Base-by-base conservation (phyloP, 2,888 invertebrate genomes). In the Helicoverpa assulta region DNA sequence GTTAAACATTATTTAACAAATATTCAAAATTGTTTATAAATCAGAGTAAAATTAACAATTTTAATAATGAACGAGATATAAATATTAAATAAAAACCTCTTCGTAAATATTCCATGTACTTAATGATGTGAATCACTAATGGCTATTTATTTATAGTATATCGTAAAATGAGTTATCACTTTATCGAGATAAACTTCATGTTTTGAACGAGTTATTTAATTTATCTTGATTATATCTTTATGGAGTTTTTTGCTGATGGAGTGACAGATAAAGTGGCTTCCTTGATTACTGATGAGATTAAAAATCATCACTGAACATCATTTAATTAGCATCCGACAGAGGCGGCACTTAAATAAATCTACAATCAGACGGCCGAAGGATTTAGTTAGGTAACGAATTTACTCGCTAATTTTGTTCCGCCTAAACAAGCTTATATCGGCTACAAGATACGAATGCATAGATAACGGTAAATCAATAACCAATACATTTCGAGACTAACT, bases 81-180 rank as follows among this genome's bases (percentile, higher is more conserved):
- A 71, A 53, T 60, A 55, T 60, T 33, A 29, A 70, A 59, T 52
- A 47, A 59, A 77, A 56, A 65, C 58, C 63, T 29, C 59, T 52
- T 76, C 54, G 66, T 62, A 47, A 73, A 75, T 73, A 73, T 75
- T 73, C 51, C 50, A 67, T 53, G 58, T 62, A 55, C 26, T 51
- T 37, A 57, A 37, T 52, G 54, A 77, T 66, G 53, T 67, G 55
- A 56, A 67, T 73, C 59, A 73, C 55, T 76, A 73, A 78, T 73
- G 40, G 59, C 4, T 67, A 60, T 73, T 76, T 55, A 73, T 78
- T 77, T 64, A 71, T 56, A 54, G 21, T 73, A 63, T 67, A 63
- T 67, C 51, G 37, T 29, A 51, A 73, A 70, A 54, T 70, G 18
- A 63, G 69, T 65, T 80, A 80, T 61, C 68, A 37, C 51, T 37